Percentiles rank a stretch among this genome's conserved stretches.
Evolutionary conservation across 1,140 invertebrate species (phyloP).

Genomic region (Lepidurus couesii): DNA sequence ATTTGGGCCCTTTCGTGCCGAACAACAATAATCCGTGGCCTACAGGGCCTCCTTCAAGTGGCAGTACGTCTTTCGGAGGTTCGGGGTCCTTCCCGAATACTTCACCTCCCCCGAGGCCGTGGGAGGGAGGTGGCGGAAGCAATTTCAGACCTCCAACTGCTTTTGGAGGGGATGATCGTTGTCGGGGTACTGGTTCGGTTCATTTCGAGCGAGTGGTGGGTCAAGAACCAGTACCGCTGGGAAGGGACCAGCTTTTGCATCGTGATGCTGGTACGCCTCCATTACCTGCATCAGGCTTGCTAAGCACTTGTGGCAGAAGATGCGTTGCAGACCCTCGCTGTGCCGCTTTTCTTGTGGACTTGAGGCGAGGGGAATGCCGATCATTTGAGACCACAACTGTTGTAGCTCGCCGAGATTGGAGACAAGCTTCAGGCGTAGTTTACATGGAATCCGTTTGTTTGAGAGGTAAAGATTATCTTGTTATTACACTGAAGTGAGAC

Average conservation of each 20-base stretch:
- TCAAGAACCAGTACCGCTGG: not conserved
- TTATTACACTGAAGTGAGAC: not conserved
- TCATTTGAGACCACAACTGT: not conserved
- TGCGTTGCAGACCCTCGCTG: constrained; percentile 26
- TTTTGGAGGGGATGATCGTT: not conserved
- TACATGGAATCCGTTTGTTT: constrained; percentile 50
- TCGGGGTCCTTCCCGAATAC: not conserved
- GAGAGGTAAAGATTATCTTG: constrained; percentile 38
- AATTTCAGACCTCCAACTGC: not conserved
- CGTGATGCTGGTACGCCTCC: not conserved
- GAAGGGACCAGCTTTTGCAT: not conserved
- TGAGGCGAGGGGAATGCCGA: not conserved
- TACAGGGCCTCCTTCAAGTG: not conserved
- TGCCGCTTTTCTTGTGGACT: constrained; percentile 23
- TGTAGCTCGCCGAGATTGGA: constrained; percentile 40
- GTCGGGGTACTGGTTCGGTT: not conserved
- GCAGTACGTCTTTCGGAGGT: not conserved
- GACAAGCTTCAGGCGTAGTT: constrained; percentile 44
- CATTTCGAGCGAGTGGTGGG: constrained; percentile 2
- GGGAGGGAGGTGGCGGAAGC: not conserved
- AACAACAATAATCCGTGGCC: constrained; percentile 33
- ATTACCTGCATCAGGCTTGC: not conserved
- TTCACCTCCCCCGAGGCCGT: not conserved
- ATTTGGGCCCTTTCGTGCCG: constrained; percentile 32
- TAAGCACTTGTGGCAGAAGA: constrained; percentile 22